Base-by-base conservation (phyloP, 2,113 vertebrate species). In the Erpornis zantholeuca region DNA sequence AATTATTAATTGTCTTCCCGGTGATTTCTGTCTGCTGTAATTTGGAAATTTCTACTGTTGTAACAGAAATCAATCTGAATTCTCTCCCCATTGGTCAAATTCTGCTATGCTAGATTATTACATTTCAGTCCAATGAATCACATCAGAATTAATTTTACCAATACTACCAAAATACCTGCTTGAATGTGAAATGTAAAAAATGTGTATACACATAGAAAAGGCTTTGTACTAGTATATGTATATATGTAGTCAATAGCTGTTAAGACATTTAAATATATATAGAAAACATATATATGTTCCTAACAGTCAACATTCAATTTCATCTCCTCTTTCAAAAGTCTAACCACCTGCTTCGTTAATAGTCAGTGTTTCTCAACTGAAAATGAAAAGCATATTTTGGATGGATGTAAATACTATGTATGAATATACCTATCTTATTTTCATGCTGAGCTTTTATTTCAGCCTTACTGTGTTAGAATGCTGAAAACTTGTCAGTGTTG, bases 361-460 rank as follows among this genome's bases (percentile, higher is more conserved):
- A 81, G 61, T 20, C 6, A 15, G 84, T 66, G 29, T 90, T 94
- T 90, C 68, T 86, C 64, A 80, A 52, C 10, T 44, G 56, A 94
- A 97, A 96, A 80, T 12, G 42, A 90, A 93, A 93, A 71, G 24
- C 16, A 36, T 92, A 95, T 81, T 94, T 97, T 33, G 88, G 61
- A 88, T 87, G 72, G 44, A 92, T 78, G 60, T 52, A 89, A 94
- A 94, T 70, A 96, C 83, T 91, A 53, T 88, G 60, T 95, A 85
- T 81, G 73, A 95, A 94, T 65, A 95, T 28, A 71, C 42, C 61
- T 90, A n/a, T 76, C 91, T 93, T 96, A 97, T 97, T 96, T 94
- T 96, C 97, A 95, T 93, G 95, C 96, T 91, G 96, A 96, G 96
- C 86, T 92, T 94, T 95, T 95, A 95, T 79, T 94, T 94, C 73